phyloP scores from a whole-genome alignment of 2,797 vertebrate genomes.

The Todus mexicanus region DNA sequence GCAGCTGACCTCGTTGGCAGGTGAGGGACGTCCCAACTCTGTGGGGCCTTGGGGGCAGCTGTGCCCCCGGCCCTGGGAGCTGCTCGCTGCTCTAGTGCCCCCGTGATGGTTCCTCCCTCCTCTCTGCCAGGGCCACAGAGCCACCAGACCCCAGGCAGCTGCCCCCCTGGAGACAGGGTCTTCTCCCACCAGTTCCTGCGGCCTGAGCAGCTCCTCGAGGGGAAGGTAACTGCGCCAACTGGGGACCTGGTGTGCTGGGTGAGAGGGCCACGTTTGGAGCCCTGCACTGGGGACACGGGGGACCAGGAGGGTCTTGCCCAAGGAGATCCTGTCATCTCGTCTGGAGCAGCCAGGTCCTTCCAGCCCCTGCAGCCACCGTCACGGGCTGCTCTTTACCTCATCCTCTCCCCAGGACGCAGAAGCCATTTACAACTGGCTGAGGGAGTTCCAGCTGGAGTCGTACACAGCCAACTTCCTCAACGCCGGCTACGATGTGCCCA shows the following conservation, averaged over 20 bases:
- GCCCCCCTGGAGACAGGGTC: conserved; percentile 60
- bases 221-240: conserved; percentile 66
- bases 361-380: not conserved
- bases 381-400: not conserved
- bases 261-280: not conserved
- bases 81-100: not conserved
- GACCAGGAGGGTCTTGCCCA: not conserved
- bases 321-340: not conserved
- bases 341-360: not conserved
- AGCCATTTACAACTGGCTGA: conserved; percentile 93
- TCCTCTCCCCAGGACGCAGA: conserved; percentile 83
- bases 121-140: conserved; percentile 52
- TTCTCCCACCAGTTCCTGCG: conserved; percentile 74
- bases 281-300: not conserved
- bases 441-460: conserved; percentile 92
- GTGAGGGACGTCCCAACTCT: not conserved
- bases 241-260: not conserved
- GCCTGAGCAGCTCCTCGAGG: conserved; percentile 76
- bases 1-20: conserved; percentile 53
- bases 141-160: conserved; percentile 50
- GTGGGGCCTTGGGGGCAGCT: not conserved
- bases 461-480: conserved; percentile 90
- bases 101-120: not conserved
- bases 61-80: not conserved
- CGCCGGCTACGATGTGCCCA: conserved; percentile 91